Percentiles rank a stretch among this genome's conserved stretches.
Evolutionary conservation across 2,113 vertebrate genomes (phyloP).

Genomic region (Pseudopodoces humilis): DNA sequence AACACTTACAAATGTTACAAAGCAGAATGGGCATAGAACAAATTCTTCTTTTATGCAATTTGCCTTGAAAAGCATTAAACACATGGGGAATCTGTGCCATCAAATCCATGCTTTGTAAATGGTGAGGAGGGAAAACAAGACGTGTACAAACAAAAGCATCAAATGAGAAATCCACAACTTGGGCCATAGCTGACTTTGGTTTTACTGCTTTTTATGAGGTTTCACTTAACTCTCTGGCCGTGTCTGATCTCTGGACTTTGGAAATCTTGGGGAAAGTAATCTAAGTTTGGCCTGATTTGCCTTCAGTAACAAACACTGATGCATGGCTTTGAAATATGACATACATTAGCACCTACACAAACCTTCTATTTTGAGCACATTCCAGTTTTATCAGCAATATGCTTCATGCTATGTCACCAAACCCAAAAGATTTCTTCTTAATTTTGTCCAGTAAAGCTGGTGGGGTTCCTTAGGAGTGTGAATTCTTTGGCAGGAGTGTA

Average conservation of each 20-base stretch:
- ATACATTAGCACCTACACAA: constrained; percentile 2
- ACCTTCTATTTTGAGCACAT: not conserved
- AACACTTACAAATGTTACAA: constrained; percentile 51
- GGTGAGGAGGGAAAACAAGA: not conserved
- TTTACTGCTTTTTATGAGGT: not conserved
- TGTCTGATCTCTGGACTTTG: not conserved
- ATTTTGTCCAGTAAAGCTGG: not conserved
- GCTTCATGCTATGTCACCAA: not conserved
- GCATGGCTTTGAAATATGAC: not conserved
- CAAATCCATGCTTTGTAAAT: not conserved
- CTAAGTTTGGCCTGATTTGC: not conserved
- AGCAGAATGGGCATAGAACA: constrained; percentile 13
- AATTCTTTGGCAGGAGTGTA: not conserved
- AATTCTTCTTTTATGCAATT: not conserved
- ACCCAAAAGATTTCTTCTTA: not conserved
- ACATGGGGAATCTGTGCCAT: not conserved
- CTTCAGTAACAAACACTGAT: constrained; percentile 1
- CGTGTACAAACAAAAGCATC: not conserved
- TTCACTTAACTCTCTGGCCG: not conserved
- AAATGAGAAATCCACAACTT: not conserved
- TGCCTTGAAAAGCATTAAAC: constrained; percentile 1
- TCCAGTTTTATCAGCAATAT: not conserved
- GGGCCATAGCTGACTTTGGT: not conserved
- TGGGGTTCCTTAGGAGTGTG: not conserved
- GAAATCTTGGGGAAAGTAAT: not conserved